Conservation (phyloP, 2,113 vertebrate genomes). For the Scartelaos histophorus region DNA sequence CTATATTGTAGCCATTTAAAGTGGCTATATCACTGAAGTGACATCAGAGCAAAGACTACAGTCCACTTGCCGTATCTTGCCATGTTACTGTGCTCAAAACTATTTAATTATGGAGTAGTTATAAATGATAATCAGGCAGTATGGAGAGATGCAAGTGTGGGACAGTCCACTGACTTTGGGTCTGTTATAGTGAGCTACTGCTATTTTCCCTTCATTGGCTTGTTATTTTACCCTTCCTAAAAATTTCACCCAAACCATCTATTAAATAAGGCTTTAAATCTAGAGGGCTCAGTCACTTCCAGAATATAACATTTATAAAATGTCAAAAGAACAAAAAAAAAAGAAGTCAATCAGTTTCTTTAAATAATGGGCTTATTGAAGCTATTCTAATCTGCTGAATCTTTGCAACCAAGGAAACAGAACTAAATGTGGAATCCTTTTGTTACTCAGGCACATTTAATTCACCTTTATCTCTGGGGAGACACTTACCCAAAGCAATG, state of each 20-base stretch:
- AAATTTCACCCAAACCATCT: neutral
- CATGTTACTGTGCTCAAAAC: neutral
- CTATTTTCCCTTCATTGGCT: neutral
- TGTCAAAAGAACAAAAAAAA: no score
- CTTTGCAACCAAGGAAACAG: neutral
- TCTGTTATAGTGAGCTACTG: neutral
- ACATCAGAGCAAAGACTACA: no score
- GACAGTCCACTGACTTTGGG: no score
- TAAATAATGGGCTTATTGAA: neutral
- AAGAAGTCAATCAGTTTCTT: neutral
- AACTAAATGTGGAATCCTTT: slow-evolving; percentile 25
- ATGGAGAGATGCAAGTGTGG: neutral
- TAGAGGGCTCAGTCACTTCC: neutral
- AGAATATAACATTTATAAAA: neutral
- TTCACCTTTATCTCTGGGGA: slow-evolving; percentile 32
- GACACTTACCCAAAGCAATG: slow-evolving; percentile 9
- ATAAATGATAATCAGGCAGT: neutral
- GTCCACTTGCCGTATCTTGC: neutral
- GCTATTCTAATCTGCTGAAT: no score
- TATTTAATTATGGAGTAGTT: neutral
- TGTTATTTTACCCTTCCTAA: neutral
- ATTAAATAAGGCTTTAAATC: neutral
- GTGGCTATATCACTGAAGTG: neutral
- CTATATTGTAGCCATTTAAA: neutral
- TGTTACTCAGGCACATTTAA: slow-evolving; percentile 26